Conservation (phyloP, 1,140 invertebrate genomes). For the Anastatus disparis region DNA sequence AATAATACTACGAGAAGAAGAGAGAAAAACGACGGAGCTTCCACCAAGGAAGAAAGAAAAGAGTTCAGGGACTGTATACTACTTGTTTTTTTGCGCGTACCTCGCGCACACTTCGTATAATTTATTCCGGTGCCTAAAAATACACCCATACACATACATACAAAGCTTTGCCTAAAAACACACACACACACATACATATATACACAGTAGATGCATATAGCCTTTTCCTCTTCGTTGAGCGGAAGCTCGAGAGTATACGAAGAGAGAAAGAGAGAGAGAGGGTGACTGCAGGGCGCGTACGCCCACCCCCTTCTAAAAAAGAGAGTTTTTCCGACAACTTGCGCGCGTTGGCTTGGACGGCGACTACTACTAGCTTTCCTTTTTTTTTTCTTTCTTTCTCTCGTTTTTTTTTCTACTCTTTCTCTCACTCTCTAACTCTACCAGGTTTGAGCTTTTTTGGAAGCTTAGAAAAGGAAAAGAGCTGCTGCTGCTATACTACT, state of each 20-base stretch:
- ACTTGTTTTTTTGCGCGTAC: neutral
- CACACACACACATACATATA: neutral
- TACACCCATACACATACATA: neutral
- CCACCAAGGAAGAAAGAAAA: neutral
- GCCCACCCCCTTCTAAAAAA: too few relatives aligned
- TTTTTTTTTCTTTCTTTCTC: neutral
- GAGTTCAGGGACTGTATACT: neutral
- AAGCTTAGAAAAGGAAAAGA: too few relatives aligned
- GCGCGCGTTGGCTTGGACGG: conserved; percentile 17
- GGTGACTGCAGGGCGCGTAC: neutral
- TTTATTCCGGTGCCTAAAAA: conserved; percentile 34
- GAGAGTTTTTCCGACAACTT: conserved; percentile 39
- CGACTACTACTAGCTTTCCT: neutral
- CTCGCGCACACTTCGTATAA: conserved; percentile 23
- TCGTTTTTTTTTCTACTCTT: too few relatives aligned
- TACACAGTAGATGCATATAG: neutral
- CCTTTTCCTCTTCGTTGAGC: conserved; percentile 7
- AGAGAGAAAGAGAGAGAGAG: too few relatives aligned
- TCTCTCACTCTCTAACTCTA: too few relatives aligned
- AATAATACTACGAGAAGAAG: too few relatives aligned
- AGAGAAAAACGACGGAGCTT: too few relatives aligned
- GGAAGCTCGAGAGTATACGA: neutral
- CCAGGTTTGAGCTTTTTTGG: too few relatives aligned
- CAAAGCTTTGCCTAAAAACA: too few relatives aligned
- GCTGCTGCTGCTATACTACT: neutral